Percentiles rank a stretch among this genome's conserved stretches.
These are phyloP conservation scores for Pipistrellus pipistrellus DNA, from an alignment of 2,797 vertebrate species.

Conservation along the genomic window DNA sequence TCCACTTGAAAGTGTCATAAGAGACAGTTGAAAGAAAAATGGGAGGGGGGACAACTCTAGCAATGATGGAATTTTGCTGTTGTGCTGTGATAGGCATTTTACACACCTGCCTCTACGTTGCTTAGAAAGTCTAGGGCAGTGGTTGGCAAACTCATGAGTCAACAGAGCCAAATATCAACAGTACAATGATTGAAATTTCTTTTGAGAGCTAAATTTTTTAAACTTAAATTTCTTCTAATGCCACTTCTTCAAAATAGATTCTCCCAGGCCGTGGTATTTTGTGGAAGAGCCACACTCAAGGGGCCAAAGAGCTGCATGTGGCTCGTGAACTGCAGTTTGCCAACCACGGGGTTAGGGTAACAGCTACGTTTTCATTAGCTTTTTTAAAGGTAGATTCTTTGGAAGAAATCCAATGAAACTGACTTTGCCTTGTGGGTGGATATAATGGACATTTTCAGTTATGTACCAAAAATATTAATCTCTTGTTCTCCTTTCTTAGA, in stretches of 20 bases:
- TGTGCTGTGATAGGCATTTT: neutral
- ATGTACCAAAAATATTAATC: neutral
- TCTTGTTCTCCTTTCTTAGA: neutral
- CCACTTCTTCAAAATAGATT: too few species aligned
- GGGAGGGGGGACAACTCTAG: neutral
- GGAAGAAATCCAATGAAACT: neutral
- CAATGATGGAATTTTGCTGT: neutral
- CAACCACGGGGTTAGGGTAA: neutral
- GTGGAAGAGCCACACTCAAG: too few species aligned
- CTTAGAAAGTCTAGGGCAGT: neutral
- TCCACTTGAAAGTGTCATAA: neutral
- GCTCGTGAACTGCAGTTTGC: too few species aligned
- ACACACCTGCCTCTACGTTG: neutral
- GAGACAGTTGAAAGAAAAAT: neutral
- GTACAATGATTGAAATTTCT: too few species aligned
- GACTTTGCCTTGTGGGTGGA: neutral
- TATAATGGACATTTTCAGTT: neutral
- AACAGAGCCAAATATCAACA: too few species aligned
- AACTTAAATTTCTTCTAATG: too few species aligned
- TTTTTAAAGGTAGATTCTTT: neutral
- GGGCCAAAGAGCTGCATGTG: too few species aligned
- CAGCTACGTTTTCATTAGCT: neutral
- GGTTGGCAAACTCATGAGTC: too few species aligned
- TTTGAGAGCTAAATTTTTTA: too few species aligned
- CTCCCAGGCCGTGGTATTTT: too few species aligned